Percentiles rank a stretch among this genome's conserved stretches.
These are phyloP conservation scores for Chymomyza amoena DNA, from an alignment of 2,888 invertebrate species.

Conservation along the genomic window DNA sequence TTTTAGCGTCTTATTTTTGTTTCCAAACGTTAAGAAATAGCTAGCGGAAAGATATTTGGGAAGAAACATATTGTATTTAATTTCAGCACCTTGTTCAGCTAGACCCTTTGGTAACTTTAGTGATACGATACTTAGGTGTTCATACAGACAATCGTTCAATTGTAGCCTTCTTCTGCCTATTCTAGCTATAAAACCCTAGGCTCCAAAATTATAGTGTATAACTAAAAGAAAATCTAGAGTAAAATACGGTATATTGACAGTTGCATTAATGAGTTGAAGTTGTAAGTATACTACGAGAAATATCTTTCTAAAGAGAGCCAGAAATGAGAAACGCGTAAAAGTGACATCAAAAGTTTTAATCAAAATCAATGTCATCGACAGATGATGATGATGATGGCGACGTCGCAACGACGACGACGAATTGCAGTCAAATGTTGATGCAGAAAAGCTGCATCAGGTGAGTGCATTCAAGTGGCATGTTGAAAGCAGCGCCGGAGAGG, in stretches of 20 bases:
- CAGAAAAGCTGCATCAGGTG: constrained; percentile 25
- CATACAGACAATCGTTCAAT: no score
- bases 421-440: constrained; percentile 36
- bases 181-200: background rate
- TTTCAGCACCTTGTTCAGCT: no score
- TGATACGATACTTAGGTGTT: no score
- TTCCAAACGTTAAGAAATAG: no score
- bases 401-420: constrained; percentile 49
- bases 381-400: constrained; percentile 22
- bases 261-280: constrained; percentile 52
- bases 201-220: background rate
- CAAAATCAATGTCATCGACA: constrained; percentile 66
- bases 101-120: no score
- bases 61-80: no score
- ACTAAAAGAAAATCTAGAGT: background rate
- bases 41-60: no score
- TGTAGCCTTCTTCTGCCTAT: no score
- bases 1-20: no score
- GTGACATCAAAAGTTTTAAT: constrained; percentile 50
- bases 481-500: background rate
- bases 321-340: background rate
- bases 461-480: constrained; percentile 17
- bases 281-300: background rate
- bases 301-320: constrained; percentile 21
- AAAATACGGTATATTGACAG: background rate